Base-by-base conservation (phyloP, 2,888 invertebrate genomes). In the Cecidostiba fungosa region DNA sequence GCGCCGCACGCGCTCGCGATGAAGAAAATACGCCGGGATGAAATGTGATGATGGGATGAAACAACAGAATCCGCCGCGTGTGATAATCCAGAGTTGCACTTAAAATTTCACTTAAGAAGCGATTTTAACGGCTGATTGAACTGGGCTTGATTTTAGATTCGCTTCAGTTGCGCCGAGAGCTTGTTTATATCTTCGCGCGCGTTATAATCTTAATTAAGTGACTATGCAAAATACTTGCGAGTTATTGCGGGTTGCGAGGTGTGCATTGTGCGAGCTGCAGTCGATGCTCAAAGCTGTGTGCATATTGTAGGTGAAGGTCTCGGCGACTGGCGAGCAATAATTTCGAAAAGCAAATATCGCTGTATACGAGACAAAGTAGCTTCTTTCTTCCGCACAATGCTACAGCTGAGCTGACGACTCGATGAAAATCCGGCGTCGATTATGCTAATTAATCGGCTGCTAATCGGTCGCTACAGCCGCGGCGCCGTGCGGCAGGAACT, bases 401-500 rank as follows among this genome's bases (percentile, higher is more conserved):
- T n/a, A n/a, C n/a, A n/a, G 16, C 47, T 4, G n/a, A 54, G 54
- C 19, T 83, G 85, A 86, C 87, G 74, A 81, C 43, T 36, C 82
- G 84, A 85, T 85, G 84, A 87, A 88, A 87, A 90, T 89, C 89
- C 89, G 87, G 88, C 88, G 88, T 88, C 89, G 88, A 89, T 90
- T 90, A 90, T 90, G 91, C 87, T 90, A 91, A 90, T 90, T 89
- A 89, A 90, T 90, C 89, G 90, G 87, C 88, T 87, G 87, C 89
- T 89, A 89, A 90, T 89, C 88, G 89, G 86, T 88, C 85, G n/a
- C n/a, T 36, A 80, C 69, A 85, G 78, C 77, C 80, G 72, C 83
- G 84, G 77, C 85, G 80, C 66, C 78, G 77, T 54, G 8, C n/a
- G n/a, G 54, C 54, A 23, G 36, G 81, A 88, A 86, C 88, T 86